Evolutionary conservation across 1,140 invertebrate genomes (phyloP).

Genomic region (Drosophila baimaii): DNA sequence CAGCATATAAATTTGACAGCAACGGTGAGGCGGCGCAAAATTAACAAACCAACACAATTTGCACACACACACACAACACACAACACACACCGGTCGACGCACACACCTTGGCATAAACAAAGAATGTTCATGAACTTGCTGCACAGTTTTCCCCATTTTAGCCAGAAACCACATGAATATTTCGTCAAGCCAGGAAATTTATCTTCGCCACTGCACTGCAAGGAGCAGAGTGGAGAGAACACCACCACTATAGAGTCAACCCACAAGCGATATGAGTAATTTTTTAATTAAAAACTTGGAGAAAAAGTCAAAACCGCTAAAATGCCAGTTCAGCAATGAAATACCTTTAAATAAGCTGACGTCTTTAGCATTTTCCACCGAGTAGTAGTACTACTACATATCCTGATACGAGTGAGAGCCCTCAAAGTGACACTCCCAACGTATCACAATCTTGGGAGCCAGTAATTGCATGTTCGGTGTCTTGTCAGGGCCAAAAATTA

Average conservation of each 20-base stretch:
- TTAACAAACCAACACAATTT: conserved; percentile 79
- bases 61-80: conserved; percentile 17
- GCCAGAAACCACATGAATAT: conserved; percentile 68
- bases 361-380: neutral
- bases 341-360: conserved; percentile 8
- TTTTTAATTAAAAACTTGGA: conserved; percentile 76
- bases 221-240: conserved; percentile 8
- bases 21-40: conserved; percentile 55
- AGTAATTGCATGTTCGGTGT: conserved; percentile 43
- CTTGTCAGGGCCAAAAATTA: conserved; percentile 43
- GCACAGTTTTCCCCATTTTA: conserved; percentile 57
- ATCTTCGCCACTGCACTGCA: conserved; percentile 43
- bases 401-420: conserved; percentile 3
- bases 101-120: conserved; percentile 62
- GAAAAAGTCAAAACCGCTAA: conserved; percentile 55
- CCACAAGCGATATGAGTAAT: conserved; percentile 63
- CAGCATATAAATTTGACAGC: conserved; percentile 80
- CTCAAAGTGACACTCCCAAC: conserved; percentile 7
- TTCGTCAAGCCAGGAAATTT: conserved; percentile 74
- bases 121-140: conserved; percentile 80
- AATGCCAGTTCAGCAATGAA: conserved; percentile 35
- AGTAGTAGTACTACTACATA: neutral
- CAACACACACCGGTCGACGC: neutral
- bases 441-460: neutral
- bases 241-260: conserved; percentile 1